Base-by-base conservation (phyloP, 2,113 vertebrate genomes). In the Tricholaema leucomelas region DNA sequence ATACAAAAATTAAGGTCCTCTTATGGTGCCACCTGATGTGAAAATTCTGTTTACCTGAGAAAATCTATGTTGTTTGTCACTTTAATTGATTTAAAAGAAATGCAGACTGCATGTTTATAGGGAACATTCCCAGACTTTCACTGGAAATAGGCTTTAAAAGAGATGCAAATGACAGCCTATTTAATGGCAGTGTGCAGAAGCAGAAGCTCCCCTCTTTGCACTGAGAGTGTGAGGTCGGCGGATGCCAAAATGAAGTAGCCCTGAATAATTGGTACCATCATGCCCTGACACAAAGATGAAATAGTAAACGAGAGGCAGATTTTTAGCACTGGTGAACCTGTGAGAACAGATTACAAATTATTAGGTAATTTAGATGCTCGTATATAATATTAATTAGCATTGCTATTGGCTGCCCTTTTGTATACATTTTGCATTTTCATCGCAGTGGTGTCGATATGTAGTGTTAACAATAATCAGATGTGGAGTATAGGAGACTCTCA, bases 151-250 rank as follows among this genome's bases (percentile, higher is more conserved):
- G 56, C 78, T 89, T 87, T 87, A 71, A 75, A 92, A 93, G 66
- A 88, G 56, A 87, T 93, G 88, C 64, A 94, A 92, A 94, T 82
- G 33, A 77, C 84, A 93, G 60, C 88, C 40, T 94, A 63, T 70
- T 93, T 93, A 86, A 87, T 89, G 67, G 40, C 67, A 91, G n/a
- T 67, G 60, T 3, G 1, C 60, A 82, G 69, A 67, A 90, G 87
- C 52, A 89, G 91, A 92, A 88, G 84, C 78, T 84, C 74, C 56
- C 63, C 64, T 86, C 90, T 93, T 88, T 93, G 84, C 88, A 80
- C 50, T 88, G 71, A 81, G 60, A 73, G 44, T 38, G 60, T 56
- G 81, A 86, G 58, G 85, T 82, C 64, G 70, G 63, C 52, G 76
- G 60, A 87, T 85, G 58, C 79, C 87, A 67, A 87, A 89, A 31